Evolutionary conservation across 2,888 invertebrate genomes (phyloP).

Genomic region (Dryobota labecula): DNA sequence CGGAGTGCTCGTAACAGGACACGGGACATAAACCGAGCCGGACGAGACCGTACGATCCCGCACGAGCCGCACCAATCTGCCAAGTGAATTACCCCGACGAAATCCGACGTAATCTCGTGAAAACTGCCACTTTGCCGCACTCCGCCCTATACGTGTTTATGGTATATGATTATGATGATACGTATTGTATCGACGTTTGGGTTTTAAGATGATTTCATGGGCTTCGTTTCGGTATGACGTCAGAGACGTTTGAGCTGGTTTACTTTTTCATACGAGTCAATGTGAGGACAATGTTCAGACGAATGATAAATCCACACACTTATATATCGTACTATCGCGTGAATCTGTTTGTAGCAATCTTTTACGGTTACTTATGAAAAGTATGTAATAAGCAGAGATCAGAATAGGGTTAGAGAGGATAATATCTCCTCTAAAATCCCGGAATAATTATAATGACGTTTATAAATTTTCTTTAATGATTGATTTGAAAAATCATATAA

Average conservation of each 20-base stretch:
- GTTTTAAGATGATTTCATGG: constrained; percentile 16
- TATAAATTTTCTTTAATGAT: too few relatives aligned
- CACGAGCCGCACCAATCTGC: constrained; percentile 67
- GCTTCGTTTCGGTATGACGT: neutral
- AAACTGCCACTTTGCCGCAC: constrained; percentile 64
- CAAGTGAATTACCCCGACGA: constrained; percentile 71
- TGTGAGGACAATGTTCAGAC: neutral
- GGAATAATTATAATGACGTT: too few relatives aligned
- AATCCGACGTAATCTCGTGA: constrained; percentile 70
- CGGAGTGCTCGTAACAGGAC: constrained; percentile 65
- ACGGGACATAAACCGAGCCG: constrained; percentile 66
- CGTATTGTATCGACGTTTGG: constrained; percentile 39
- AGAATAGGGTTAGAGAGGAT: too few relatives aligned
- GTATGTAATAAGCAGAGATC: too few relatives aligned
- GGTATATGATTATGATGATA: constrained; percentile 52
- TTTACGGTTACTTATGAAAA: neutral
- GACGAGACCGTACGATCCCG: constrained; percentile 55
- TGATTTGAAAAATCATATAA: too few relatives aligned
- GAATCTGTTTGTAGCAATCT: neutral
- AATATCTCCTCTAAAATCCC: too few relatives aligned
- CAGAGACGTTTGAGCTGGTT: neutral
- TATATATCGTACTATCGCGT: too few relatives aligned
- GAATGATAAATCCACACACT: neutral
- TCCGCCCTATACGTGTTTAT: constrained; percentile 46
- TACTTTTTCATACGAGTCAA: neutral